Base-by-base conservation (phyloP, 2,113 vertebrate species). In the Emydura subglobosa region DNA sequence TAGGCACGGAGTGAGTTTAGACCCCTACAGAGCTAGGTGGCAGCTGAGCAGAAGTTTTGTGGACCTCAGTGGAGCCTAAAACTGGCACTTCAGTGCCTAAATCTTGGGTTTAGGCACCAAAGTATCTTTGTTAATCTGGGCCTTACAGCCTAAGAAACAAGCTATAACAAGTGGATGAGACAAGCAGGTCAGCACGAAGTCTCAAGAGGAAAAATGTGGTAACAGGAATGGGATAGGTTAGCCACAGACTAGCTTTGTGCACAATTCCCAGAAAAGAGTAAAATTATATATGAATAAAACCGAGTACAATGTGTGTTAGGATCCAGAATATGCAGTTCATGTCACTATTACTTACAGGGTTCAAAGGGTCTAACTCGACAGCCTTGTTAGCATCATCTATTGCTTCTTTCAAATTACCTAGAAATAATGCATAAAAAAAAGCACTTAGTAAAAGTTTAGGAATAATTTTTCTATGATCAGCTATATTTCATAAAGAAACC, bases 331-430 rank as follows among this genome's bases (percentile, higher is more conserved):
- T 53, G 22, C 1, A 83, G 86, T 85, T 93, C 3, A 12, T 49
- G 61, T 22, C 59, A 61, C 5, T 39, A 76, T 54, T 82, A 88
- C 55, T 89, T 86, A 96, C 74, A 59, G 21, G 39, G 11, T 97
- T 98, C 74, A 44, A 27, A 92, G 72, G 55, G 22, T 95, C 87
- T 72, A 91, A n/a, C 42, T 54, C 34, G 85, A 92, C 19, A 88
- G n/a, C n/a, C 61, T 94, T 79, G 81, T 90, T 95, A 94, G 51
- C 85, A 95, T 96, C 59, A 76, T 54, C 65, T 86, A 83, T n/a
- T 81, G 22, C 84, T 94, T 96, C 88, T 94, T 85, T 92, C 65
- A 54, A 61, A 7, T 89, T 81, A 88, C 85, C 85, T 96, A 22
- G 72, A 91, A 55, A 72, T 42, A 90, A 61, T 9, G 17, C 16